Percentiles rank a stretch among this genome's conserved stretches.
phyloP scores from a whole-genome alignment of 2,888 invertebrate genomes.

The Epinotia demarniana region DNA sequence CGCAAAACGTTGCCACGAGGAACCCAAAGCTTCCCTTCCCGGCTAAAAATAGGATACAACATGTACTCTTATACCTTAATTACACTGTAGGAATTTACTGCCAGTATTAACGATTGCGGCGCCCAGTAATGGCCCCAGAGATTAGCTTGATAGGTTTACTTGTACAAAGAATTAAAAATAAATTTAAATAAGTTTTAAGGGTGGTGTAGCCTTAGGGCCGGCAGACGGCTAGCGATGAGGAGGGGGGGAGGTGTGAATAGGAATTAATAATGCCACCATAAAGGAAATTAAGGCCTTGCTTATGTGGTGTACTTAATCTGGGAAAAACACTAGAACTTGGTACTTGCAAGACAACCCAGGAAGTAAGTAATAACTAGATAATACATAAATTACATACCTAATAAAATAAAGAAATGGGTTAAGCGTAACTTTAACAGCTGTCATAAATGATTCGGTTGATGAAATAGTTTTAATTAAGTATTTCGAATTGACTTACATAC shows the following conservation, averaged over 20 bases:
- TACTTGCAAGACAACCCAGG: too few species aligned
- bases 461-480: too few species aligned
- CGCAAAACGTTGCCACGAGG: background rate
- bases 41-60: conserved; percentile 77
- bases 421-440: too few species aligned
- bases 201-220: background rate
- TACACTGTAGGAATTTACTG: conserved; percentile 77
- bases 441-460: too few species aligned
- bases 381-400: too few species aligned
- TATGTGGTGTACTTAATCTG: too few species aligned
- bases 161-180: conserved; percentile 29
- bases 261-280: too few species aligned
- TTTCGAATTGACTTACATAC: too few species aligned
- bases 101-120: conserved; percentile 72
- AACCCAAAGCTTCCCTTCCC: conserved; percentile 45
- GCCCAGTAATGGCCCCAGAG: conserved; percentile 48
- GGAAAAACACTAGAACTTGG: too few species aligned
- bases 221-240: background rate
- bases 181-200: conserved; percentile 17
- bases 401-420: too few species aligned
- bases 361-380: too few species aligned
- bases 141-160: conserved; percentile 36
- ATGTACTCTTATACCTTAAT: conserved; percentile 67
- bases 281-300: too few species aligned
- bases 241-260: background rate